These are phyloP conservation scores for Lepidochitona cinerea DNA, from an alignment of 2,888 invertebrate genomes.

Conservation along the genomic window DNA sequence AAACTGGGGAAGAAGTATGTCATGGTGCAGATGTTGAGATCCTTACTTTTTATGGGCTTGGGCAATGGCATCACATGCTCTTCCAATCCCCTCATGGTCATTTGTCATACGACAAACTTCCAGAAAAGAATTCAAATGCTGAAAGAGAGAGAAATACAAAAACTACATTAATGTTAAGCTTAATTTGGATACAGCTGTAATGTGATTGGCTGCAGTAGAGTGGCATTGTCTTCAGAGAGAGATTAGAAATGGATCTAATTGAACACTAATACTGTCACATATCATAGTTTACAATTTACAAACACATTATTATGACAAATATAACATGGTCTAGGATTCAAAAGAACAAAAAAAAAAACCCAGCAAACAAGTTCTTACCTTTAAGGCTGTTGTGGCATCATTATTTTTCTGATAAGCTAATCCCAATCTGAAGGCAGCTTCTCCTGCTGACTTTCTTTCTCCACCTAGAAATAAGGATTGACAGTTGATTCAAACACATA, in stretches of 20 bases:
- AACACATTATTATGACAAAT: neutral
- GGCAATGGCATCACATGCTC: constrained; percentile 69
- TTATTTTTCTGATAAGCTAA: constrained; percentile 60
- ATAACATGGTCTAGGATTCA: neutral
- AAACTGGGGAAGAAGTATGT: too few relatives aligned
- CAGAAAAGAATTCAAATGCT: constrained; percentile 66
- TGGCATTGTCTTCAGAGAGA: too few relatives aligned
- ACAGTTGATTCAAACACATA: neutral
- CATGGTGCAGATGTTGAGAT: too few relatives aligned
- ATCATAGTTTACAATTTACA: too few relatives aligned
- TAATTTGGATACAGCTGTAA: too few relatives aligned
- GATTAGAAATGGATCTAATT: too few relatives aligned
- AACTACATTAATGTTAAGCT: too few relatives aligned
- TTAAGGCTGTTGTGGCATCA: constrained; percentile 61
- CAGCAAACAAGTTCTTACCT: constrained; percentile 36
- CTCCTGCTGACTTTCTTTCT: constrained; percentile 57
- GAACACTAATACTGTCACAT: too few relatives aligned
- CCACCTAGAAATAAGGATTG: constrained; percentile 37
- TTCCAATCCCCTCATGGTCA: constrained; percentile 64
- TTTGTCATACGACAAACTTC: constrained; percentile 53
- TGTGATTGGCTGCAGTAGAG: too few relatives aligned
- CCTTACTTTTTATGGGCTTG: constrained; percentile 68
- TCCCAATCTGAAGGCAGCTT: constrained; percentile 65
- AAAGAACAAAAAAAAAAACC: neutral
- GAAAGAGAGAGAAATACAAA: too few relatives aligned